Conservation (phyloP, 1,140 invertebrate species). For the Berghia stephanieae region DNA sequence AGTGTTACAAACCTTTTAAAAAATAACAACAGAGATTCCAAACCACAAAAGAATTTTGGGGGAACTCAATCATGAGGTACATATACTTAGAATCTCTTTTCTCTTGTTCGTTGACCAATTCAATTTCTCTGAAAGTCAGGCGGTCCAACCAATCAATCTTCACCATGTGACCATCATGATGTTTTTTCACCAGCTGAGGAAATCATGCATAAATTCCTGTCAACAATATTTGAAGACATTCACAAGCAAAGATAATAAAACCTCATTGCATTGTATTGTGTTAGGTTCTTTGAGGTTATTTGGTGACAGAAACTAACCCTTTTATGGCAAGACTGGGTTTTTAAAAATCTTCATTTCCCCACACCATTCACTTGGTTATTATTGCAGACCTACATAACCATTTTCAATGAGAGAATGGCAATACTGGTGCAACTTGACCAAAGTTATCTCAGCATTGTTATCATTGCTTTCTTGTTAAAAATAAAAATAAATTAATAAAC, state of each 20-base stretch:
- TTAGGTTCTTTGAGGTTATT: background rate
- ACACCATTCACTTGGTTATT: background rate
- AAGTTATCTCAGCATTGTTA: no score
- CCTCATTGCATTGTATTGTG: background rate
- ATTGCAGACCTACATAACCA: no score
- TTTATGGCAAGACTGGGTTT: background rate
- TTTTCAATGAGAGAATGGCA: no score
- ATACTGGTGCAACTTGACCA: no score
- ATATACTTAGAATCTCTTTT: conserved; percentile 91
- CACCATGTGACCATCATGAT: conserved; percentile 91
- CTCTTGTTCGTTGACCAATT: conserved; percentile 93
- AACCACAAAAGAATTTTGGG: conserved; percentile 77
- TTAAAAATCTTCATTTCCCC: background rate
- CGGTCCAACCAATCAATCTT: conserved; percentile 97
- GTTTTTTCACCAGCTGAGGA: conserved; percentile 85
- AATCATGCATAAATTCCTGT: background rate
- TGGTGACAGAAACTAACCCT: no score
- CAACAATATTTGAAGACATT: background rate
- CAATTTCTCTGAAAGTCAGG: conserved; percentile 93
- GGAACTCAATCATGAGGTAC: conserved; percentile 96
- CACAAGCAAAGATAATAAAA: background rate
- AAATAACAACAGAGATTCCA: conserved; percentile 73
- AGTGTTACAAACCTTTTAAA: conserved; percentile 72
- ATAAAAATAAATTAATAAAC: no score
- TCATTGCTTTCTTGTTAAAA: no score